phyloP scores from a whole-genome alignment of 2,888 invertebrate genomes.

The Mimumesa dahlbomi region DNA sequence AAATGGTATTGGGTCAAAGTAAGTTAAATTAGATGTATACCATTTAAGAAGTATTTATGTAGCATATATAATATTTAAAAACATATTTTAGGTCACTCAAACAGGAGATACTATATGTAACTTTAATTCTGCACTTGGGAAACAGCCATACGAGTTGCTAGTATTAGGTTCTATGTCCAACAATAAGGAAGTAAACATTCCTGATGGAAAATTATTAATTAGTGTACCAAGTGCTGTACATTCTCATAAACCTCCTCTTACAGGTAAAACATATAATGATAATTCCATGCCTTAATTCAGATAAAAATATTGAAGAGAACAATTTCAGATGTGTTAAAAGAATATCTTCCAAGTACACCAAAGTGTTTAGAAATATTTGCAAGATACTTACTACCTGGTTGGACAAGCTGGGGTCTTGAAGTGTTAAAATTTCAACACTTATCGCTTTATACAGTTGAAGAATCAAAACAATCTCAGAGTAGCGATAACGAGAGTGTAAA shows the following conservation, averaged over 20 bases:
- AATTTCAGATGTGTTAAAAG: conserved; percentile 84
- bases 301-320: neutral
- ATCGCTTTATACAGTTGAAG: conserved; percentile 67
- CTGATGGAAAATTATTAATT: conserved; percentile 84
- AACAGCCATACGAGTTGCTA: conserved; percentile 94
- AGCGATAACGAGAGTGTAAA: conserved; percentile 34
- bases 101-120: conserved; percentile 86
- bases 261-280: conserved; percentile 83
- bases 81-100: conserved; percentile 83
- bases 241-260: conserved; percentile 96
- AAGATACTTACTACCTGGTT: conserved; percentile 91
- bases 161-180: conserved; percentile 82
- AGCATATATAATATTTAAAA: neutral
- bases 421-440: conserved; percentile 90
- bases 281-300: conserved; percentile 49
- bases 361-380: conserved; percentile 94
- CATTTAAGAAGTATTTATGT: neutral
- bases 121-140: conserved; percentile 85
- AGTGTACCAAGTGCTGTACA: conserved; percentile 96
- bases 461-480: conserved; percentile 27
- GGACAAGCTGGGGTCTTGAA: conserved; percentile 93
- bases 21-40: conserved; percentile 55
- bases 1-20: conserved; percentile 96
- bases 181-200: conserved; percentile 76
- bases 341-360: conserved; percentile 83